Conservation (phyloP, 1,140 invertebrate genomes). For the Alviniconcha marisindica region DNA sequence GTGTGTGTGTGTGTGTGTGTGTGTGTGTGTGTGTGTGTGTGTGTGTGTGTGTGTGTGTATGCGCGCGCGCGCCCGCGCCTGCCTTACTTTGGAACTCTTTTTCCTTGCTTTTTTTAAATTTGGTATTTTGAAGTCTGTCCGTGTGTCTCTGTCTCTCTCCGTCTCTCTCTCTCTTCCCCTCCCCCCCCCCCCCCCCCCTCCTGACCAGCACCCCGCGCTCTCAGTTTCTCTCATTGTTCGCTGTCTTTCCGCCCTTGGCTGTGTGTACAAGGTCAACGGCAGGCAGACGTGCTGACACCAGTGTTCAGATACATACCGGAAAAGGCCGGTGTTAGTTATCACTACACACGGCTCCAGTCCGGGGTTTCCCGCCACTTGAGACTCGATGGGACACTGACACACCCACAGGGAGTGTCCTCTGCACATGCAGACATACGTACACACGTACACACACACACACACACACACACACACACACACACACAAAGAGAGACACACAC, state of each 20-base stretch:
- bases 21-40: not conserved
- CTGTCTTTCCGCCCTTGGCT: not conserved
- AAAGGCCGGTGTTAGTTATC: too few relatives aligned
- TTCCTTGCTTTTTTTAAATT: not conserved
- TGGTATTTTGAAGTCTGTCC: not conserved
- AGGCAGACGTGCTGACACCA: too few relatives aligned
- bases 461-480: conserved; percentile 10
- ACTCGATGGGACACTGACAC: not conserved
- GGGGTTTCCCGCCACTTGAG: not conserved
- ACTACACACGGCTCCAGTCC: not conserved
- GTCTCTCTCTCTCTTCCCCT: not conserved
- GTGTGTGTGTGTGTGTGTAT: not conserved
- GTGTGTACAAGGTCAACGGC: not conserved
- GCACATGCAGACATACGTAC: not conserved
- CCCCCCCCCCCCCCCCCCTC: not conserved
- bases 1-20: conserved; percentile 20
- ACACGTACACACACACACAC: not conserved
- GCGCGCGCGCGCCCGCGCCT: not conserved
- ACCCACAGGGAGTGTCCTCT: not conserved
- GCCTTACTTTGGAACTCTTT: not conserved
- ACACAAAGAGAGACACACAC: not conserved
- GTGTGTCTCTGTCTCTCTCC: not conserved
- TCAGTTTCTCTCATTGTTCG: not conserved
- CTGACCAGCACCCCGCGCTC: not conserved
- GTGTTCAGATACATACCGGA: too few relatives aligned